Conservation (phyloP, 2,888 invertebrate genomes). For the Synanthedon andrenaeformis region DNA sequence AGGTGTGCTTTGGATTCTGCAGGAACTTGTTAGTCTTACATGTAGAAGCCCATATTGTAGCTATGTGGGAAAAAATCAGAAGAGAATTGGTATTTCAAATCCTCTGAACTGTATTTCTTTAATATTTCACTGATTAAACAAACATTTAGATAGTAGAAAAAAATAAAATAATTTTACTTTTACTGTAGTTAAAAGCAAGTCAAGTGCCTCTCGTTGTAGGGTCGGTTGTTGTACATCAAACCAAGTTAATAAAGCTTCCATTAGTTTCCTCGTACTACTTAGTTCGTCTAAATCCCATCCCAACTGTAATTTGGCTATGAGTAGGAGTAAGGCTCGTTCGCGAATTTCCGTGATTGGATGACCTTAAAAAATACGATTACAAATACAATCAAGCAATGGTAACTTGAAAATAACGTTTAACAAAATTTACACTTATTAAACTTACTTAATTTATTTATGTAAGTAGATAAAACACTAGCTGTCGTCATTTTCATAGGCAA, state of each 20-base stretch:
- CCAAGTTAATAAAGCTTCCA: constrained; percentile 73
- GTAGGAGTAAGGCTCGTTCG: constrained; percentile 61
- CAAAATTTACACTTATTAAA: constrained; percentile 2
- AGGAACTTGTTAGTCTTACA: too few relatives aligned
- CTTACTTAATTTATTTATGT: constrained; percentile 50
- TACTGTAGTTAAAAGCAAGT: constrained; percentile 65
- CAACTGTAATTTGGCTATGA: constrained; percentile 73
- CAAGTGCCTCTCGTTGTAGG: constrained; percentile 68
- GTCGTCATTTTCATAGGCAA: constrained; percentile 12
- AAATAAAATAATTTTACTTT: constrained; percentile 44
- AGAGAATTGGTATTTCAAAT: too few relatives aligned
- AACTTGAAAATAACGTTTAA: background rate
- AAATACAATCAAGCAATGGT: too few relatives aligned
- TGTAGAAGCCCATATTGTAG: too few relatives aligned
- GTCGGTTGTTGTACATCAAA: constrained; percentile 66
- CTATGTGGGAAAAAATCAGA: too few relatives aligned
- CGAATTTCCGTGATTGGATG: constrained; percentile 72
- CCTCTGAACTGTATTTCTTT: too few relatives aligned
- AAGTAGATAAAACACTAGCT: constrained; percentile 20
- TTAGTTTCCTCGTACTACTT: constrained; percentile 67
- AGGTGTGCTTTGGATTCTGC: too few relatives aligned
- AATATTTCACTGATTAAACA: too few relatives aligned
- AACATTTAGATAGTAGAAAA: background rate
- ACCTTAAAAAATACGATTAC: constrained; percentile 30
- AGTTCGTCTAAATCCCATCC: constrained; percentile 74